Evolutionary conservation across 2,797 vertebrate species (phyloP).

Genomic region (Chrosomus eos): DNA sequence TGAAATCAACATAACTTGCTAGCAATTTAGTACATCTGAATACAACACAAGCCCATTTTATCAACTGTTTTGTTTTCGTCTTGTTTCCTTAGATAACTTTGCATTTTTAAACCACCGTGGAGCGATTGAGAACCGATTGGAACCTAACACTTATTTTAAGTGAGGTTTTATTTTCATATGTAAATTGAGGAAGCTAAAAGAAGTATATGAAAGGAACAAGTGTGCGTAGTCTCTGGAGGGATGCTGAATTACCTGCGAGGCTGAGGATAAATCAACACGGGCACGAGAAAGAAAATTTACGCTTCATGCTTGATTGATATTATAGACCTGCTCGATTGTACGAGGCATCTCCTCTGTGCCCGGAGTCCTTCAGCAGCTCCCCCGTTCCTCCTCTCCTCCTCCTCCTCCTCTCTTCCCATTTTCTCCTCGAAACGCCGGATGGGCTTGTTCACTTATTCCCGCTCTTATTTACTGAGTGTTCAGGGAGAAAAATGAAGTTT

Average conservation of each 20-base stretch:
- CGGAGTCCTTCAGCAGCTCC: conserved; percentile 44
- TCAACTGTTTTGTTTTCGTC: not conserved
- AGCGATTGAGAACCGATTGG: not conserved
- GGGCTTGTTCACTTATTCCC: conserved; percentile 63
- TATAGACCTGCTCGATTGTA: conserved; percentile 61
- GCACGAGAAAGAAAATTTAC: conserved; percentile 67
- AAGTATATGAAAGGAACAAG: conserved; percentile 35
- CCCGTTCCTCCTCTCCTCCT: conserved; percentile 15
- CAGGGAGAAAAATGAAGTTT: conserved; percentile 66
- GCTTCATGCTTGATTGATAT: conserved; percentile 74
- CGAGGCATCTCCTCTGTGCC: conserved; percentile 44
- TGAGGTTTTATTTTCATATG: conserved; percentile 26
- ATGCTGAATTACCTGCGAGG: conserved; percentile 69
- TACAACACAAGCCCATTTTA: not conserved
- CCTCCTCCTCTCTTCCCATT: conserved; percentile 32
- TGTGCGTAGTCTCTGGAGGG: conserved; percentile 54
- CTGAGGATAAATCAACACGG: conserved; percentile 70
- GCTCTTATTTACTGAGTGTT: conserved; percentile 65
- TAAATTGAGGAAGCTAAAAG: conserved; percentile 32
- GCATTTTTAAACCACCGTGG: not conserved
- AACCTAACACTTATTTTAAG: conserved; percentile 30
- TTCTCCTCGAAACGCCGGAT: conserved; percentile 51
- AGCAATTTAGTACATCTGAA: not conserved
- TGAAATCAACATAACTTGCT: not conserved
- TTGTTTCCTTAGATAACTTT: not conserved